phyloP scores from a whole-genome alignment of 1,140 invertebrate genomes.

The Himalopsyche phryganea region DNA sequence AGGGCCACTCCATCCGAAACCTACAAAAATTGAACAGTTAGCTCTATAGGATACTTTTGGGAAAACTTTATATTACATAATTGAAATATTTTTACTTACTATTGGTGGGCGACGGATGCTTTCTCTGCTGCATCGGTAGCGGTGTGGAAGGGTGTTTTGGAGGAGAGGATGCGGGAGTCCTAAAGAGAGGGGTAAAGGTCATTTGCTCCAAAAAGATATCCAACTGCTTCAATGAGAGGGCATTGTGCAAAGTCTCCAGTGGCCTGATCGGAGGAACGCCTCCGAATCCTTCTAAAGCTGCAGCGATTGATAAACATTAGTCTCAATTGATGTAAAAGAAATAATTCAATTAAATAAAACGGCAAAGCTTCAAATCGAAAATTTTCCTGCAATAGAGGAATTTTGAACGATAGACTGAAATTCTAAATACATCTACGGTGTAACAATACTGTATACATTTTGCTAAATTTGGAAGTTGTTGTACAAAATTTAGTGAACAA shows the following conservation, averaged over 20 bases:
- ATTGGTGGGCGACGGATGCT: constrained; percentile 42
- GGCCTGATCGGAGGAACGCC: constrained; percentile 91
- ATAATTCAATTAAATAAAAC: no score
- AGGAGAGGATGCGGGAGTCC: constrained; percentile 68
- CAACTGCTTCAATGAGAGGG: constrained; percentile 84
- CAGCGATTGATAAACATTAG: neutral
- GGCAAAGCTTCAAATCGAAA: neutral
- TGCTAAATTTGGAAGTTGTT: no score
- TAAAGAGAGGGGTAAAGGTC: constrained; percentile 65
- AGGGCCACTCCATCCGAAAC: constrained; percentile 59
- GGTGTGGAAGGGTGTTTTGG: constrained; percentile 60
- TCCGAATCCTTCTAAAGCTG: constrained; percentile 70
- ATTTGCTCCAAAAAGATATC: constrained; percentile 84
- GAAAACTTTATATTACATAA: no score
- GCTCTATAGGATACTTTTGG: no score
- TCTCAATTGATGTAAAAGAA: no score
- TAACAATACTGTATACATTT: no score
- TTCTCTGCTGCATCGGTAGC: constrained; percentile 44
- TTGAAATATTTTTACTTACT: constrained; percentile 37
- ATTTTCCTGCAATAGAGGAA: no score
- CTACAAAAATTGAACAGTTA: constrained; percentile 38
- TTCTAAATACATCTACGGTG: no score
- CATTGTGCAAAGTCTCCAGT: constrained; percentile 93
- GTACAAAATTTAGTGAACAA: no score
- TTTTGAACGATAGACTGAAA: no score